These are phyloP conservation scores for Seriola quinqueradiata DNA, from an alignment of 2,113 vertebrate genomes.

Conservation along the genomic window DNA sequence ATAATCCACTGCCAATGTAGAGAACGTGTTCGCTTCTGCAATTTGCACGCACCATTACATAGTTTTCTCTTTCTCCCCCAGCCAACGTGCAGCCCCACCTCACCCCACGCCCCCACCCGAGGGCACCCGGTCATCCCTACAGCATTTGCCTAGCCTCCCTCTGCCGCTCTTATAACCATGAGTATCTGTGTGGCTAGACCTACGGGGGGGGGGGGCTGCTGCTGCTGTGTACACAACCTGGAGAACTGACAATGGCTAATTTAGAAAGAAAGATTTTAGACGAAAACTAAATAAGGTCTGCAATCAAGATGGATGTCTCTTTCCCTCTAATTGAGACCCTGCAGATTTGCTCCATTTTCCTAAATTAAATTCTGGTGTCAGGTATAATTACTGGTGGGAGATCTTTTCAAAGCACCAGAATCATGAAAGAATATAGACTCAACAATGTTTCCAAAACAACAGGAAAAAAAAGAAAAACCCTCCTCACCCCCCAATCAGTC, in stretches of 20 bases:
- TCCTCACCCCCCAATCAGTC: background rate
- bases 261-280: background rate
- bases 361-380: background rate
- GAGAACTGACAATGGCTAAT: background rate
- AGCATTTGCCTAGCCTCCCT: background rate
- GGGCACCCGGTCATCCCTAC: no score
- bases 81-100: no score
- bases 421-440: background rate
- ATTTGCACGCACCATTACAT: background rate
- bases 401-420: background rate
- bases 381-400: conserved; percentile 13
- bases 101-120: background rate
- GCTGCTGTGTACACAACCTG: background rate
- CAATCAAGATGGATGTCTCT: background rate
- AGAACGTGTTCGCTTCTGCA: background rate
- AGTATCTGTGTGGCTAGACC: background rate
- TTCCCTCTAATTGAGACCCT: conserved; percentile 10
- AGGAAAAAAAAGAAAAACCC: background rate
- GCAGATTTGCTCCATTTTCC: conserved; percentile 23
- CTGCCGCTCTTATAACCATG: no score
- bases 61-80: background rate
- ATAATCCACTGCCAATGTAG: background rate
- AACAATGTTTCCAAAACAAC: background rate
- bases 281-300: background rate
- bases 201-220: background rate